These are phyloP conservation scores for Grammomys surdaster DNA, from an alignment of 2,113 vertebrate species.

Conservation along the genomic window DNA sequence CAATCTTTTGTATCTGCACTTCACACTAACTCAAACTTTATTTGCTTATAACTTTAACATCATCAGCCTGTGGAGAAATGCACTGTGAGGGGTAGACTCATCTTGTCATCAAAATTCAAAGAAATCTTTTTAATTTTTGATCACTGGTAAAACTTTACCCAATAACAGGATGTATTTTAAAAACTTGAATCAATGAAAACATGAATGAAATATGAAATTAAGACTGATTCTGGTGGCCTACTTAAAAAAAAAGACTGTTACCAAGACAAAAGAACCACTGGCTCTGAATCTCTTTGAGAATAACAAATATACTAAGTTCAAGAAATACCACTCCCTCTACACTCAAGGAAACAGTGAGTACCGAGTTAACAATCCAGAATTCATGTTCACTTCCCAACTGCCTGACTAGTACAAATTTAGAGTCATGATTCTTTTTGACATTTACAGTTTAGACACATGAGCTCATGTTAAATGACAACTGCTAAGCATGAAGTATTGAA, in stretches of 20 bases:
- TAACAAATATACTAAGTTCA: conserved; percentile 54
- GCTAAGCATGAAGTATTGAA: no score
- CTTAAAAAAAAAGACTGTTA: conserved; percentile 13
- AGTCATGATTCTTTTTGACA: conserved; percentile 65
- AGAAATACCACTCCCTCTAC: conserved; percentile 47
- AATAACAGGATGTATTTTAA: conserved; percentile 72
- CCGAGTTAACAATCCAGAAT: conserved; percentile 75
- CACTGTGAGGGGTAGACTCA: no score
- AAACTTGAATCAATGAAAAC: conserved; percentile 72
- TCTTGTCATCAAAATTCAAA: background rate
- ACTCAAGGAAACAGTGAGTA: conserved; percentile 77
- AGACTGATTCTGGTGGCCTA: conserved; percentile 65
- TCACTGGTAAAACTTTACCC: conserved; percentile 75
- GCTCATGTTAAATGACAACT: conserved; percentile 60
- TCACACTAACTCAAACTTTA: no score
- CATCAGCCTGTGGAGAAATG: no score
- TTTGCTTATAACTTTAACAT: no score
- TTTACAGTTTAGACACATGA: conserved; percentile 64
- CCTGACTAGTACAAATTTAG: conserved; percentile 61
- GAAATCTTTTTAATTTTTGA: background rate
- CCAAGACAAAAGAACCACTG: conserved; percentile 65
- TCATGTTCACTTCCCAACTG: conserved; percentile 69
- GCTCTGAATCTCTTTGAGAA: conserved; percentile 71
- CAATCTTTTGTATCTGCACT: no score
- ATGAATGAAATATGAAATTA: conserved; percentile 70